Evolutionary conservation across 2,797 vertebrate genomes (phyloP).

Genomic region (Hoplostethus mediterraneus): DNA sequence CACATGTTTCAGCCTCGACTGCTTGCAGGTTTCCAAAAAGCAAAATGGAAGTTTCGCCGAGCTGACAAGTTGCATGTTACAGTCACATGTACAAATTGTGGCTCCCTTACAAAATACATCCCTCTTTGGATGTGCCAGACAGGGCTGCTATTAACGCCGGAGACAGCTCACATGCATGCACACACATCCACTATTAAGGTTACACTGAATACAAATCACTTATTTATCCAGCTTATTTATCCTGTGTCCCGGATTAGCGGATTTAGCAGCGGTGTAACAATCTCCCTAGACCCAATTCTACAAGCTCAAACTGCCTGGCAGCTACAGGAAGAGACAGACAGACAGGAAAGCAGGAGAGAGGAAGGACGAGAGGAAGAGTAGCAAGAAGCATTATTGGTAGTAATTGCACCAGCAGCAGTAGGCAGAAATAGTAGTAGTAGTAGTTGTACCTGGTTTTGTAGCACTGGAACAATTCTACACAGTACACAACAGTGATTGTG

Average conservation of each 20-base stretch:
- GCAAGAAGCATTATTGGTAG: background rate
- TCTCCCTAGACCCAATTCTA: constrained; percentile 11
- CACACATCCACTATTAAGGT: too few species aligned
- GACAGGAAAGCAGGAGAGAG: background rate
- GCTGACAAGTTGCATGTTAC: background rate
- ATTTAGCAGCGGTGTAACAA: background rate
- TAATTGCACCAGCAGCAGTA: background rate
- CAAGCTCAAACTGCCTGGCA: constrained; percentile 31
- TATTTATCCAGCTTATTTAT: background rate
- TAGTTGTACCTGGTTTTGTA: background rate
- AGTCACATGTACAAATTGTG: background rate
- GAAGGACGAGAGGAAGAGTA: background rate
- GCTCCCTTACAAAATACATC: background rate
- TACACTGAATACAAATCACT: background rate
- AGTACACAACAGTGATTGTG: background rate
- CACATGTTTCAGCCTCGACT: constrained; percentile 44
- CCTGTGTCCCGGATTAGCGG: too few species aligned
- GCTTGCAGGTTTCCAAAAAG: constrained; percentile 13
- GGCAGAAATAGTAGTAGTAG: background rate
- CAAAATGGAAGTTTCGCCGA: background rate
- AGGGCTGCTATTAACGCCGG: constrained; percentile 16
- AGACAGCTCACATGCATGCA: background rate
- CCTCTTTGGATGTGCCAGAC: background rate
- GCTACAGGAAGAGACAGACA: constrained; percentile 1
- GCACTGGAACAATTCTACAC: background rate